Evolutionary conservation across 1,140 invertebrate species (phyloP), one percentile per base, ranked within the genome.

Genomic region (Micrasema minimum): DNA sequence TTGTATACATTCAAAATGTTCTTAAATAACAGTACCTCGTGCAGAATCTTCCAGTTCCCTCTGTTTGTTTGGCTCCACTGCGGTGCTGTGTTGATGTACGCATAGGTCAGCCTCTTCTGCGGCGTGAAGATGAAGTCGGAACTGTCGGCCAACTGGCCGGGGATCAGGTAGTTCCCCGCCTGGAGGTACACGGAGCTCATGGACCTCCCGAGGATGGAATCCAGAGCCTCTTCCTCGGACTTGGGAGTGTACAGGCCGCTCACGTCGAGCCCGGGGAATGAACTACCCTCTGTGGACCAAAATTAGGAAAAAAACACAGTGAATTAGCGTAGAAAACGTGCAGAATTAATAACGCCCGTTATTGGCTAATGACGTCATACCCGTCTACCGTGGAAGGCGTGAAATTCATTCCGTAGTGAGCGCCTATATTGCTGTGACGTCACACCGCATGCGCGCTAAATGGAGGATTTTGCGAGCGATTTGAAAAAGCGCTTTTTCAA

Each of bases 11-110:
- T n/a, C n/a, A n/a, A n/a, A n/a, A n/a, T n/a, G n/a, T n/a, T n/a
- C n/a, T n/a, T n/a, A n/a, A n/a, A n/a, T n/a, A n/a, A 64, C 45
- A 75, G 9, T 45, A 82, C 81, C 71, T 79, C 77, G 76, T 84
- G 81, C 14, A 84, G 72, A 48, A 53, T 75, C 72, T 82, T 81
- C 89, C 89, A 91, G 78, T 90, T 90, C 31, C 86, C 87, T 59
- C 81, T 86, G 72, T 90, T 89, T 66, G 90, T 87, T 3, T 80
- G 83, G 67, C 90, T 87, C 89, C 89, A 91, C 67, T 88, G 88
- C 1, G 88, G 88, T 7, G 85, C 87, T 1, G 82, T 84, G 75
- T 91, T 91, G 9, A 88, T 84, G 76, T 87, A 90, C 75, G 86
- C 86, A 78, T 88, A 90, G 2, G 88, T 88, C n/a, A 87, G 79